Evolutionary conservation across 2,888 invertebrate genomes (phyloP).

Genomic region (Stenchaetothrips biformis): DNA sequence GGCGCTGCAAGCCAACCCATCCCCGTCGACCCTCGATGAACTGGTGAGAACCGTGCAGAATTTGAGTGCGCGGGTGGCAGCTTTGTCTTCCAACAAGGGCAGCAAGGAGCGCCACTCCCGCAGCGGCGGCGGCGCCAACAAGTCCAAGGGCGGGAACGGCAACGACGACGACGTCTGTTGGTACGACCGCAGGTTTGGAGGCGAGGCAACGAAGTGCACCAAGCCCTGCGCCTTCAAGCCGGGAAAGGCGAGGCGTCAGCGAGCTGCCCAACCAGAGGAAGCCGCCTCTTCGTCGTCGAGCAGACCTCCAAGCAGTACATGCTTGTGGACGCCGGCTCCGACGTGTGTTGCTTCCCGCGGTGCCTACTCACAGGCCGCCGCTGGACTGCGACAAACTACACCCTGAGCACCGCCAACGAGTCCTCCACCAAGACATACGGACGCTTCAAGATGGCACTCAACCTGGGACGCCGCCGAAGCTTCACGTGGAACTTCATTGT

Average conservation of each 20-base stretch:
- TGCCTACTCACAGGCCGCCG: neutral
- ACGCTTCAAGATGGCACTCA: neutral
- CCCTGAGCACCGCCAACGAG: neutral
- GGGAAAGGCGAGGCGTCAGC: neutral
- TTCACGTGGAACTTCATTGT: slow-evolving; percentile 32
- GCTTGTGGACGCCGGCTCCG: neutral
- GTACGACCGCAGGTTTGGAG: slow-evolving; percentile 25
- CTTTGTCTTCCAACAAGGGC: no score
- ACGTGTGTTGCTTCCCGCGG: neutral
- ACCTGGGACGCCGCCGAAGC: slow-evolving; percentile 16
- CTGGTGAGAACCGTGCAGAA: no score
- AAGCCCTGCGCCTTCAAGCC: slow-evolving; percentile 16
- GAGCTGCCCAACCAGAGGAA: neutral
- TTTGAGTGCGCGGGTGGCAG: neutral
- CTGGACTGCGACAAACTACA: neutral
- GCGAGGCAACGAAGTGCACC: slow-evolving; percentile 23
- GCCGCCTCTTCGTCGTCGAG: neutral
- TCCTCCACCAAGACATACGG: neutral
- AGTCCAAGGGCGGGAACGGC: no score
- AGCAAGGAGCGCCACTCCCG: no score
- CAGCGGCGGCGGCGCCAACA: no score
- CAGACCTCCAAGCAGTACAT: no score
- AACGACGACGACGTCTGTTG: slow-evolving; percentile 10
- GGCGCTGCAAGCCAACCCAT: no score
- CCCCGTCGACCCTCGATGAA: no score